Conservation (phyloP, 1,140 invertebrate species). For the Eufriesea mexicana region DNA sequence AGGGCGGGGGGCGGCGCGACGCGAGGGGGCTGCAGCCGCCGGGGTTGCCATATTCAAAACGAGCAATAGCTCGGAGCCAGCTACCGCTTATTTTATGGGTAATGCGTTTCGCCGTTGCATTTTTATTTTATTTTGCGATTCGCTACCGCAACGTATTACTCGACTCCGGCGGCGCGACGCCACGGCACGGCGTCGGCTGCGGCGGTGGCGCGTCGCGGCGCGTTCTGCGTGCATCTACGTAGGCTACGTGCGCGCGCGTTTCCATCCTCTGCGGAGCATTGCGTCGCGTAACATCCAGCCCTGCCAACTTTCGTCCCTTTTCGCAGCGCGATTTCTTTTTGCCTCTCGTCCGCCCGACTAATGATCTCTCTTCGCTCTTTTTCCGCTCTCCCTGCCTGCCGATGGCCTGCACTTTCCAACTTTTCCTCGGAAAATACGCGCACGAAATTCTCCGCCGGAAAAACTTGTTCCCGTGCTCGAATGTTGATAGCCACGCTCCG, state of each 20-base stretch:
- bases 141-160: constrained; percentile 53
- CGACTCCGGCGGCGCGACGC: neutral
- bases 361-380: neutral
- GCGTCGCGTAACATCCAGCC: constrained; percentile 13
- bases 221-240: neutral
- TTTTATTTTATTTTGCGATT: constrained; percentile 66
- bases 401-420: too few species aligned
- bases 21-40: neutral
- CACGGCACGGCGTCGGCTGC: too few species aligned
- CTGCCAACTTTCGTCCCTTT: constrained; percentile 18
- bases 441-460: neutral
- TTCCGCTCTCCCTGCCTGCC: neutral
- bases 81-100: constrained; percentile 65
- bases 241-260: neutral
- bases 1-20: too few species aligned
- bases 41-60: constrained; percentile 54
- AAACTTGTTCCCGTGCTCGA: neutral
- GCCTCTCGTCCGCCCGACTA: neutral
- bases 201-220: too few species aligned
- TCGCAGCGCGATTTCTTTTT: constrained; percentile 29
- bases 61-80: constrained; percentile 59
- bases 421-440: neutral
- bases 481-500: too few species aligned
- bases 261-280: constrained; percentile 1
- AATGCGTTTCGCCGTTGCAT: constrained; percentile 56